Evolutionary conservation across 2,888 invertebrate genomes (phyloP).

Genomic region (Polylopha cassiicola): DNA sequence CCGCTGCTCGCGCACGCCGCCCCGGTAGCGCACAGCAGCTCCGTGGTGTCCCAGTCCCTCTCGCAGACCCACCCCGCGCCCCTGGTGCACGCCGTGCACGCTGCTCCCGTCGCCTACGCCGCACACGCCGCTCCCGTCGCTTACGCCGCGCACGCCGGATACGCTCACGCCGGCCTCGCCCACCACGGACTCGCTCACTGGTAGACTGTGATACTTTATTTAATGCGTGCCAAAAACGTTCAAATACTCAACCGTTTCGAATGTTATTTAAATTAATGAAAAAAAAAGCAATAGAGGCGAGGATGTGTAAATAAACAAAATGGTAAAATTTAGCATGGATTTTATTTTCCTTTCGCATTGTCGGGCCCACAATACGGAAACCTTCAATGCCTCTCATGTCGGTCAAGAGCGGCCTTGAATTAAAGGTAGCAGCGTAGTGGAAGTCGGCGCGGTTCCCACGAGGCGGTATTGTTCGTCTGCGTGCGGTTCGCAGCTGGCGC

Average conservation of each 20-base stretch:
- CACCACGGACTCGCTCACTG: slow-evolving; percentile 16
- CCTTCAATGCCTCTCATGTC: too few species aligned
- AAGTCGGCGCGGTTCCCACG: too few species aligned
- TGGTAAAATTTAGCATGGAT: slow-evolving; percentile 10
- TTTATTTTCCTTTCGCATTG: slow-evolving; percentile 6
- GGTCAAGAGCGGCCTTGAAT: too few species aligned
- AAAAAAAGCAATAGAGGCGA: slow-evolving; percentile 14
- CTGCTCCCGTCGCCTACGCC: slow-evolving; percentile 13
- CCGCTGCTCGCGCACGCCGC: slow-evolving; percentile 18
- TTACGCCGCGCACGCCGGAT: slow-evolving; percentile 13
- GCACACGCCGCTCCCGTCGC: slow-evolving; percentile 17
- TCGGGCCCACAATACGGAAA: slow-evolving; percentile 19
- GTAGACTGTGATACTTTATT: slow-evolving; percentile 12
- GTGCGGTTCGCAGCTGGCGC: too few species aligned
- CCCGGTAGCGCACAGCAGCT: slow-evolving; percentile 24
- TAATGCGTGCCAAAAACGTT: slow-evolving; percentile 18
- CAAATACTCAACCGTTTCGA: slow-evolving; percentile 19
- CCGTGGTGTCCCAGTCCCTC: slow-evolving; percentile 55
- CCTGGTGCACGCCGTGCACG: slow-evolving; percentile 20
- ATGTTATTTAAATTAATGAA: slow-evolving; percentile 9
- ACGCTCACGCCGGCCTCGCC: slow-evolving; percentile 3
- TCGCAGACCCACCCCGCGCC: slow-evolving; percentile 48
- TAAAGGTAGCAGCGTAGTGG: too few species aligned
- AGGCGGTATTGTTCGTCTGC: too few species aligned
- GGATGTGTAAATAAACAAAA: slow-evolving; percentile 22